Evolutionary conservation across 1,140 invertebrate genomes (phyloP), one percentile per base, ranked within the genome.

Genomic region (Zaprionus davidi): DNA sequence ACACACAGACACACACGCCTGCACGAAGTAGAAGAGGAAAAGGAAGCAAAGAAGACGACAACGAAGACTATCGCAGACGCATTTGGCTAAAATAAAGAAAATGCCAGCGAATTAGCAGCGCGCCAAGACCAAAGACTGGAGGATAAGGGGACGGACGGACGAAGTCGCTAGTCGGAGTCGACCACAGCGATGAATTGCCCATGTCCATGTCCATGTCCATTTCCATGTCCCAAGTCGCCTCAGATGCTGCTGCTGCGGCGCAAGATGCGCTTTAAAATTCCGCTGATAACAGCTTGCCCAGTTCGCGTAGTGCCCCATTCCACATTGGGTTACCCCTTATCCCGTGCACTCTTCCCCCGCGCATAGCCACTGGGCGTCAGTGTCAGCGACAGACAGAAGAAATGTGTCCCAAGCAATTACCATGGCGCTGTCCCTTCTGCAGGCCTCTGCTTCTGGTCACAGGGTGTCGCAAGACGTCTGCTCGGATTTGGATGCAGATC

Each of bases 51-150:
- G 41, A 46, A 65, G 26, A 34, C 41, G 15, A n/a, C 20, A 44
- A 66, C 44, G 59, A 34, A 57, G 53, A 63, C 66, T 58, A 72
- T 70, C 20, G 41, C 73, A 79, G 71, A 86, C 82, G 82, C 82
- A 86, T 86, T 86, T 88, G 85, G 84, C 78, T 88, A 90, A 88
- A 84, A 88, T 84, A 88, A 88, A 79, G 85, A 82, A 90, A 90
- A 90, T 88, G 85, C 85, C 85, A 85, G 79, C 81, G 85, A 88
- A 88, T 88, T 88, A 88, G 84, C 71, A 74, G 67, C 71, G 70
- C 71, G 58, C 36, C 69, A 63, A 62, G 46, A 59, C 68, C 46
- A 51, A 51, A 51, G 69, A 55, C 59, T 63, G 58, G 0, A 2
- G 6, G 41, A 1, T n/a, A 49, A 28, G 17, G 56, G 22, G 22